phyloP scores from a whole-genome alignment of 2,888 invertebrate species.

The Agrilus mali region DNA sequence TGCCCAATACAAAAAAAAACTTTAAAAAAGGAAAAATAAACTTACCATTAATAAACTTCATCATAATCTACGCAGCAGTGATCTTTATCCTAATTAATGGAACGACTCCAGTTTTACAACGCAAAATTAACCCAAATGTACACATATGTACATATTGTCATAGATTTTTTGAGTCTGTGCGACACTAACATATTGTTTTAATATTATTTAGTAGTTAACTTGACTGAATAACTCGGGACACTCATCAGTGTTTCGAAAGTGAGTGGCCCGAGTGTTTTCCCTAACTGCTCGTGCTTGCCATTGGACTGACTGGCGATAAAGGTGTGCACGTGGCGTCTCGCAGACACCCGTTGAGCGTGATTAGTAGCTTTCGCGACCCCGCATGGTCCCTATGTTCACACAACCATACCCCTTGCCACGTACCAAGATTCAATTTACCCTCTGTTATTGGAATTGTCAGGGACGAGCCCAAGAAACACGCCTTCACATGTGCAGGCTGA shows the following conservation, averaged over 20 bases:
- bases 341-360: constrained; percentile 83
- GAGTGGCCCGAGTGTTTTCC: constrained; percentile 46
- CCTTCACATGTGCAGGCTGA: constrained; percentile 95
- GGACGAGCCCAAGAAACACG: constrained; percentile 90
- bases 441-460: constrained; percentile 93
- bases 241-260: constrained; percentile 35
- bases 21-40: no score
- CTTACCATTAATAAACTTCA: no score
- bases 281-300: constrained; percentile 90
- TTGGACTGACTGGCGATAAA: constrained; percentile 71
- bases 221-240: constrained; percentile 25
- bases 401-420: constrained; percentile 97
- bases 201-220: constrained; percentile 6
- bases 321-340: constrained; percentile 78
- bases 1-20: no score
- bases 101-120: constrained; percentile 5
- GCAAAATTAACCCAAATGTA: constrained; percentile 25
- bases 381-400: constrained; percentile 96
- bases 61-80: no score
- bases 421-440: constrained; percentile 87
- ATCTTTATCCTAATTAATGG: not conserved
- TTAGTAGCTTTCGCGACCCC: constrained; percentile 72
- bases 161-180: constrained; percentile 30
- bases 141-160: constrained; percentile 39
- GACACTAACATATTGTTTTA: constrained; percentile 14